A percentile compares a stretch with the other conserved stretches of the same genome.
Evolutionary conservation across 2,797 vertebrate genomes (phyloP).

Genomic region (Phyllotis vaccarum): DNA sequence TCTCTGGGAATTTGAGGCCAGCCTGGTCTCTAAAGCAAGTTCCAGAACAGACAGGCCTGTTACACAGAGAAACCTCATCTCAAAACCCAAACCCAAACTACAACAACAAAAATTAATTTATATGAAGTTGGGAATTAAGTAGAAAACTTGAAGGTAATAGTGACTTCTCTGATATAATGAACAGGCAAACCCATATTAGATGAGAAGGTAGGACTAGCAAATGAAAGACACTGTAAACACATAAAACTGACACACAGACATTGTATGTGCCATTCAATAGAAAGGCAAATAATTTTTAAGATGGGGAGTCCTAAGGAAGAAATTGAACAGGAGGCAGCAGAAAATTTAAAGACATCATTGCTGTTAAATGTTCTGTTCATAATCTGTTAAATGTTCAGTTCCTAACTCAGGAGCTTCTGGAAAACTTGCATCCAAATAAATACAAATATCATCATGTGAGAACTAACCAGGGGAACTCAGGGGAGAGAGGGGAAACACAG

Average conservation of each 20-base stretch:
- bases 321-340: not conserved
- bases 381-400: not conserved
- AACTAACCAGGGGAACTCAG: not conserved
- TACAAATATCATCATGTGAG: not conserved
- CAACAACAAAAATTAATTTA: not conserved
- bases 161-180: slow-evolving; percentile 27
- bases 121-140: not conserved
- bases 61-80: not conserved
- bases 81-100: not conserved
- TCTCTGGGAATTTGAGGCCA: not conserved
- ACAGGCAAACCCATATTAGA: not conserved
- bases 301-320: not conserved
- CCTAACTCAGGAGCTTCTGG: not conserved
- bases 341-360: slow-evolving; percentile 9
- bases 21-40: not conserved
- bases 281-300: not conserved
- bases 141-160: slow-evolving; percentile 48
- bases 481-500: not conserved
- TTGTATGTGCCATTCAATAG: not conserved
- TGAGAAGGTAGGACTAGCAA: not conserved
- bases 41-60: not conserved
- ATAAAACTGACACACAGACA: not conserved
- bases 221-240: not conserved
- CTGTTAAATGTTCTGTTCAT: not conserved
- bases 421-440: not conserved